Base-by-base conservation (phyloP, 2,888 invertebrate genomes). In the Mamestra brassicae region DNA sequence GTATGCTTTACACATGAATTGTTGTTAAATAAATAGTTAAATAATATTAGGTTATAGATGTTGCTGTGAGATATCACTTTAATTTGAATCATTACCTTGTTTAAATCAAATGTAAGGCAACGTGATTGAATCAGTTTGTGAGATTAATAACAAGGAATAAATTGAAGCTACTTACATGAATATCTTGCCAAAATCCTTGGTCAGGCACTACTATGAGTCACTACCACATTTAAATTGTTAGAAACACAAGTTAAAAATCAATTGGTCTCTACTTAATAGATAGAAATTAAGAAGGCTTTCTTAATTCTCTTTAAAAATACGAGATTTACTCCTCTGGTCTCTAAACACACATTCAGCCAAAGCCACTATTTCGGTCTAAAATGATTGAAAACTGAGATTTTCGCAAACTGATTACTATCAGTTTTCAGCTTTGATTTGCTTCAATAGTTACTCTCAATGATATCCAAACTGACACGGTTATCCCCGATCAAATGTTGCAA, bases 381-480 rank as follows among this genome's bases (percentile, higher is more conserved):
- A 50, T 55, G 0, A 54, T 34, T 61, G 34, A 47, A 17, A 17
- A 54, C 38, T 36, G 42, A 42, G 13, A 50, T 55, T 55, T 76
- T 55, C 6, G 15, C 79, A 17, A 71, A 47, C 60, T 34, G 1
- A 1, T 34, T 26, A 26, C 11, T 38, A 78, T 34, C 45, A 54
- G n/a, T 42, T 54, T 50, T n/a, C 34, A 79, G 6, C 0, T 47
- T 50, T 4, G 47, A 54, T 75, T 64, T 36, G 11, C 1, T 4
- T 36, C 42, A 60, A 50, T 77, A 8, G 81, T 64, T 80, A 60
- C 54, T 66, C 2, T 55, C 26, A 52, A 26, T 13, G 77, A 45
- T 81, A 66, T 42, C 8, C 8, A n/a, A 0, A 65, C n/a, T n/a
- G 57, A 11, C 57, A 54, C 47, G 26, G 36, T 58, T 75, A 36